Conservation (phyloP, 2,113 vertebrate genomes). For the Camelus bactrianus region DNA sequence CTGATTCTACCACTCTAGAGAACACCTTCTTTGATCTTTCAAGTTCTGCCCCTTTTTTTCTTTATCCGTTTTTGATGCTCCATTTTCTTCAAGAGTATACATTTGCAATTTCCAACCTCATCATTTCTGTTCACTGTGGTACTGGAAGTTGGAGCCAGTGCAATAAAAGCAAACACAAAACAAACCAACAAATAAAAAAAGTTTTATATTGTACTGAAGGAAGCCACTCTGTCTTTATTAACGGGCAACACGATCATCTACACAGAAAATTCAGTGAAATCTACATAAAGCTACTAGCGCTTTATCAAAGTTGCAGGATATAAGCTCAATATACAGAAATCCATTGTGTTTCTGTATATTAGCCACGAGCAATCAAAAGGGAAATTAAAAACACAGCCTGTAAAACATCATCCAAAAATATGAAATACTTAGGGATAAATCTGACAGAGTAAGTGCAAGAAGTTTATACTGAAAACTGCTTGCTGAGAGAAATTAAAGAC, state of each 20-base stretch:
- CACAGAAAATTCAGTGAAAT: background rate
- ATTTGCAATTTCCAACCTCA: background rate
- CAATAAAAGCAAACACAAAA: background rate
- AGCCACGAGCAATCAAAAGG: background rate
- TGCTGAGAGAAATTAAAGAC: background rate
- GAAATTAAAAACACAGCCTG: background rate
- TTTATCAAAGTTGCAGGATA: background rate
- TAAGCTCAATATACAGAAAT: background rate
- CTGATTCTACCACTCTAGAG: background rate
- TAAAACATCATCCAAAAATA: background rate
- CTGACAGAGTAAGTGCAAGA: background rate
- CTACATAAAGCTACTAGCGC: background rate
- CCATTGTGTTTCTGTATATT: background rate
- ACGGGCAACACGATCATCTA: background rate
- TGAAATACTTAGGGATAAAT: background rate
- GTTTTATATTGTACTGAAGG: background rate
- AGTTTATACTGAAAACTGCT: constrained; percentile 8
- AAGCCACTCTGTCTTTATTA: background rate
- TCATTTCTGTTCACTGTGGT: background rate
- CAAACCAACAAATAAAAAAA: background rate
- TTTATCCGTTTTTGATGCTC: background rate
- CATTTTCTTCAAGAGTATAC: constrained; percentile 12
- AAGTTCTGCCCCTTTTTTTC: background rate
- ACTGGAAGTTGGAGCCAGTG: background rate
- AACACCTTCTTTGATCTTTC: background rate